These are phyloP conservation scores for Empis stercorea DNA, from an alignment of 2,888 invertebrate genomes.

Conservation along the genomic window DNA sequence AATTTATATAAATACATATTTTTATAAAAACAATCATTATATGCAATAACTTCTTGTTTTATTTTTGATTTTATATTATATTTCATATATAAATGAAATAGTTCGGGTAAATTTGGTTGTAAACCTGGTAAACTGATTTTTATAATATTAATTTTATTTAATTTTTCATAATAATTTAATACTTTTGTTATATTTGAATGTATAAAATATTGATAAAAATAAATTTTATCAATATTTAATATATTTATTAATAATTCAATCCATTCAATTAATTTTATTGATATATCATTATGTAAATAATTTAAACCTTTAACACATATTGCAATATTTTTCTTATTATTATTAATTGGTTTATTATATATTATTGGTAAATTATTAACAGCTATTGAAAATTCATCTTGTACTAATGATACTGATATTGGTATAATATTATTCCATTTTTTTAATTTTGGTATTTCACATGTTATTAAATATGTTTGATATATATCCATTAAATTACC, in stretches of 20 bases:
- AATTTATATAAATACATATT: conserved; percentile 77
- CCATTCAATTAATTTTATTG: conserved; percentile 80
- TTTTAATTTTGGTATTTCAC: no score
- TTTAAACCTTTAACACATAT: conserved; percentile 86
- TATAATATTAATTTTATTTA: conserved; percentile 53
- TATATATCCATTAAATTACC: no score
- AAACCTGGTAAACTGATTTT: conserved; percentile 71
- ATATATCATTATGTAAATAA: conserved; percentile 76
- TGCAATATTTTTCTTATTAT: conserved; percentile 38
- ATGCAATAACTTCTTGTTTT: conserved; percentile 83
- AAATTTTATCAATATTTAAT: conserved; percentile 76
- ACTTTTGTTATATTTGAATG: conserved; percentile 79
- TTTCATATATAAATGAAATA: conserved; percentile 71
- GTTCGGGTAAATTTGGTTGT: conserved; percentile 69
- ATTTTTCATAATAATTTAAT: conserved; percentile 42
- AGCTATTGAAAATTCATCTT: no score
- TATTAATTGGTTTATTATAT: no score
- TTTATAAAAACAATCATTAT: conserved; percentile 87
- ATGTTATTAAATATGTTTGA: no score
- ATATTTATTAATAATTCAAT: conserved; percentile 69
- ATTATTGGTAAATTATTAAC: no score
- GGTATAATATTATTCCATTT: no score
- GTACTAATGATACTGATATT: no score
- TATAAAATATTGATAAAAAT: conserved; percentile 72
- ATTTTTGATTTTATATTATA: conserved; percentile 77